These are phyloP conservation scores for Linnaemya vulpina DNA, from an alignment of 2,888 invertebrate species.

Conservation along the genomic window DNA sequence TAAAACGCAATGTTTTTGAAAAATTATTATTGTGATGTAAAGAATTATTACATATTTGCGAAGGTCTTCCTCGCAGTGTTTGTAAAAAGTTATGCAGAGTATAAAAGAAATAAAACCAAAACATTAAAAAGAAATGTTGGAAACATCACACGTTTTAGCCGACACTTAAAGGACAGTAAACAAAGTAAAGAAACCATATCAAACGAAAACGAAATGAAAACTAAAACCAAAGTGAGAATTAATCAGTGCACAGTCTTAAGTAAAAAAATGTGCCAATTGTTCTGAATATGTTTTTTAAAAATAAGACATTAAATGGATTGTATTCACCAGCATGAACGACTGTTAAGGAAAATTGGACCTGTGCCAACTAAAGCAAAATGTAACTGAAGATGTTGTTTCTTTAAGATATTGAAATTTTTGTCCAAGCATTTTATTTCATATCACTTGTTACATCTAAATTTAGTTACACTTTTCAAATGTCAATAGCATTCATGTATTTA, in stretches of 20 bases:
- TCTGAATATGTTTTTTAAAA: neutral
- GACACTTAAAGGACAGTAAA: conserved; percentile 29
- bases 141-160: conserved; percentile 38
- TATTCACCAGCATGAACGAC: neutral
- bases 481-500: neutral
- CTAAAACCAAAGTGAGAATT: neutral
- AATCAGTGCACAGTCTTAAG: conserved; percentile 8
- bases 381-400: neutral
- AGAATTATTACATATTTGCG: no score
- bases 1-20: no score
- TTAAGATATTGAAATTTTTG: neutral
- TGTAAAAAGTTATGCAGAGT: neutral
- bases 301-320: neutral
- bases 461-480: neutral
- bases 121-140: conserved; percentile 15
- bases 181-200: conserved; percentile 40
- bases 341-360: neutral
- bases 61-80: no score
- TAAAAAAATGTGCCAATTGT: neutral
- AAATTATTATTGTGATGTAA: no score
- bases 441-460: neutral
- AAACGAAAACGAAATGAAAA: neutral
- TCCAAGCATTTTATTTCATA: neutral
- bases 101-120: conserved; percentile 19
- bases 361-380: neutral